Conservation (phyloP, 1,140 invertebrate genomes). For the Polyergus mexicanus region DNA sequence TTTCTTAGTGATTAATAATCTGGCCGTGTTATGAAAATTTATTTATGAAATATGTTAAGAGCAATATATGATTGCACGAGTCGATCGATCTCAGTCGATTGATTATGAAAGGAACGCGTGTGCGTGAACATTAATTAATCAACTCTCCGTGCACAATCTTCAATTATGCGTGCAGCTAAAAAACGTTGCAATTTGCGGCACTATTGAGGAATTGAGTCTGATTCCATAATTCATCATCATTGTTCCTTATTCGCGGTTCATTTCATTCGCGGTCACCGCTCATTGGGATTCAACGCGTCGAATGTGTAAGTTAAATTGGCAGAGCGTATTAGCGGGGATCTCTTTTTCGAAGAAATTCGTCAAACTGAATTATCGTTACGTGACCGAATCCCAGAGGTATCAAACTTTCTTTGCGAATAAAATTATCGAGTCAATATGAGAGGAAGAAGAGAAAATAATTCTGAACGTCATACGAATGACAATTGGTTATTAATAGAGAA, state of each 20-base stretch:
- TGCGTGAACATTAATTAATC: conserved; percentile 58
- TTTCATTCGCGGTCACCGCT: not conserved
- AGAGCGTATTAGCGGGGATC: not conserved
- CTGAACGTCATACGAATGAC: not conserved
- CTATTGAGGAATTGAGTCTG: conserved; percentile 27
- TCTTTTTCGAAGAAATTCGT: not conserved
- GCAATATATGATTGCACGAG: conserved; percentile 5
- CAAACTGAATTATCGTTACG: not conserved
- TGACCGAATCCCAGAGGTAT: not conserved
- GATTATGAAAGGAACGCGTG: conserved; percentile 7
- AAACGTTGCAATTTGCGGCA: conserved; percentile 16
- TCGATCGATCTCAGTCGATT: conserved; percentile 4
- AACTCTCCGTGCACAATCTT: not conserved
- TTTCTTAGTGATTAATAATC: conserved; percentile 31
- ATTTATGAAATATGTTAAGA: conserved; percentile 10
- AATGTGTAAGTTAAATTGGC: conserved; percentile 13
- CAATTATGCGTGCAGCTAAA: conserved; percentile 52
- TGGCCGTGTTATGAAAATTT: not conserved
- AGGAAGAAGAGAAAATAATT: not conserved
- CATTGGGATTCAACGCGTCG: conserved; percentile 4
- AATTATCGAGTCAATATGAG: conserved; percentile 1
- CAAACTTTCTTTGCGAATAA: not conserved
- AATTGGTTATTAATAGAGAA: no score
- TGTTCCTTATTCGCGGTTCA: not conserved
- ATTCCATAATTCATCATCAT: not conserved